Evolutionary conservation across 1,140 invertebrate species (phyloP), one percentile per base, ranked within the genome.

Genomic region (Lycorma delicatula): DNA sequence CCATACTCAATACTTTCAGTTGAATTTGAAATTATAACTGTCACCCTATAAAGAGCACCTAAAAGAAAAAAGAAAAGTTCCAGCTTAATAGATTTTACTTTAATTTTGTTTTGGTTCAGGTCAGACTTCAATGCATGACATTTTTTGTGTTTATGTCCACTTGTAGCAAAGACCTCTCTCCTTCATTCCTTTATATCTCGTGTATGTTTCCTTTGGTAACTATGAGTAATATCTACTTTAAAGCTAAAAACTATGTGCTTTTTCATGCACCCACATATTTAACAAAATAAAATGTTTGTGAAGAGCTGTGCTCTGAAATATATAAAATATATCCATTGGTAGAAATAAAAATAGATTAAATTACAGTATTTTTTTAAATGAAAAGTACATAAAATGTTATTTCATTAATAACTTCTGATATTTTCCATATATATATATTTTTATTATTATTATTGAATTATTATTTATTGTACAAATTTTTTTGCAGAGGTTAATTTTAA

Each of bases 41-140:
- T 82, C 1, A 91, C 75, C 65, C 81, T 79, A 61, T 91, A 90
- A 67, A 92, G 87, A 7, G 77, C 79, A 52, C 78, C 87, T 89
- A 70, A 36, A 75, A 75, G 57, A 72, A 23, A 52, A 58, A 41
- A 54, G 6, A 26, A 53, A 23, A 52, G 12, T 16, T 27, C 22
- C 3, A 51, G 3, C 13, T 22, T 20, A 27, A 28, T 3, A 23
- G 25, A 20, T 26, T 51, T 11, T 7, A 6, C 18, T 7, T 48
- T 20, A 46, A 25, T 26, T 25, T 56, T 13, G 12, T 23, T 25
- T n/a, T 23, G 16, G 47, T 47, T 23, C 13, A 16, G n/a, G n/a
- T n/a, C 7, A 27, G 28, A 25, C 16, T 22, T 16, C 29, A 18
- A 53, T 20, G 16, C 5, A n/a, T 7, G n/a, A 7, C 3, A 3